phyloP scores from a whole-genome alignment of 1,140 invertebrate genomes.

The Cyclargus thomasi region DNA sequence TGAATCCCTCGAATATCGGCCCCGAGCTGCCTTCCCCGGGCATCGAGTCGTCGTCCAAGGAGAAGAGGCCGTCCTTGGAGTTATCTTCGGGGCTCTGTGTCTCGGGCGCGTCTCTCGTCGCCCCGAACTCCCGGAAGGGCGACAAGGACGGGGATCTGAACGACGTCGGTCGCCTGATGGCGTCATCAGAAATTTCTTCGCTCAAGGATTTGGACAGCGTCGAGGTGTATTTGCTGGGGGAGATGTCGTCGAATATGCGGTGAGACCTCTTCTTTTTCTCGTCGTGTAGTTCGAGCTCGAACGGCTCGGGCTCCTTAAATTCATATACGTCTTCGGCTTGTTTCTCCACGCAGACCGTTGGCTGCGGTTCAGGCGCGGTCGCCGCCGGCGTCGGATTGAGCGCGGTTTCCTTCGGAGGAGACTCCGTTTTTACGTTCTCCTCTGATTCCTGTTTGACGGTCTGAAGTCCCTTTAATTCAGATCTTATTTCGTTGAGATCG shows the following conservation, averaged over 20 bases:
- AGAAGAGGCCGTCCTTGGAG: conserved; percentile 77
- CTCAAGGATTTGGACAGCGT: conserved; percentile 61
- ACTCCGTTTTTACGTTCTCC: conserved; percentile 60
- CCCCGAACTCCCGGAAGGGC: conserved; percentile 66
- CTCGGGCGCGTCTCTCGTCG: conserved; percentile 35
- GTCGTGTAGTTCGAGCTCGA: conserved; percentile 85
- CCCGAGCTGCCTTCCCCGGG: conserved; percentile 67
- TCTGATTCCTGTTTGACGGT: conserved; percentile 66
- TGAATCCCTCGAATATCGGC: conserved; percentile 72
- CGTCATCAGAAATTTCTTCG: conserved; percentile 65
- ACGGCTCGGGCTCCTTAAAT: conserved; percentile 91
- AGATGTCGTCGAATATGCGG: conserved; percentile 76
- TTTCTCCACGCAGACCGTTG: conserved; percentile 51
- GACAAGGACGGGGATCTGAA: conserved; percentile 64
- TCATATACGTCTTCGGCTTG: conserved; percentile 87
- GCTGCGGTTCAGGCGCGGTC: conserved; percentile 38
- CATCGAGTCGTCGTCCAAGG: conserved; percentile 76
- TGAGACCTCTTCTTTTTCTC: conserved; percentile 78
- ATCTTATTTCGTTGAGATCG: conserved; percentile 88
- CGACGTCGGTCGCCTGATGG: conserved; percentile 46
- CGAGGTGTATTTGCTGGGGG: conserved; percentile 68
- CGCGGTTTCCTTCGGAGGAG: conserved; percentile 48
- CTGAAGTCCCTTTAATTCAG: conserved; percentile 86
- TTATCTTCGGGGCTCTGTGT: conserved; percentile 71
- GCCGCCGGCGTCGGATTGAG: conserved; percentile 30